Percentiles rank a stretch among this genome's conserved stretches.
These are phyloP conservation scores for Nasonovia ribisnigri DNA, from an alignment of 2,888 invertebrate genomes.

Conservation along the genomic window DNA sequence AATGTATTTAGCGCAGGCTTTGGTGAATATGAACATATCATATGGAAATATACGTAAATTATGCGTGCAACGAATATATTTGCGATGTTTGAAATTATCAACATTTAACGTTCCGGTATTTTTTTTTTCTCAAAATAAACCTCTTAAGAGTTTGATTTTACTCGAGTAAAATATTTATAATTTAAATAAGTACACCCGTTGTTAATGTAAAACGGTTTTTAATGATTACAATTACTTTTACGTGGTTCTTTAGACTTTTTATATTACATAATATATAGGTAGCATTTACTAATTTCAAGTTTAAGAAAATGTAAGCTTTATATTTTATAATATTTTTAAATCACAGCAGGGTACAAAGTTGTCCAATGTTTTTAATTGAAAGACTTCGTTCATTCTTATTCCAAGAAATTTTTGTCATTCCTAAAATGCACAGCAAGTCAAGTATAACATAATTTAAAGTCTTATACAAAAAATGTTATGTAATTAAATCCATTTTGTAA, in stretches of 20 bases:
- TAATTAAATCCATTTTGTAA: background rate
- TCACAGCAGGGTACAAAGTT: background rate
- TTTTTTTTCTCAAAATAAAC: background rate
- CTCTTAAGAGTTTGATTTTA: background rate
- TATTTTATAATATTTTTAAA: slow-evolving; percentile 8
- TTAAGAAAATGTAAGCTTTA: background rate
- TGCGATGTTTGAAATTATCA: background rate
- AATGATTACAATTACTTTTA: slow-evolving; percentile 17
- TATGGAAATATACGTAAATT: background rate
- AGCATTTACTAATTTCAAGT: background rate
- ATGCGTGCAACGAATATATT: background rate
- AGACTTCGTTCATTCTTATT: background rate
- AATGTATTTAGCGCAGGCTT: too few relatives aligned
- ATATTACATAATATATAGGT: background rate
- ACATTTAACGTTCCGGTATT: background rate
- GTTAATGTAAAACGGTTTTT: background rate
- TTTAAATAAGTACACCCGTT: background rate
- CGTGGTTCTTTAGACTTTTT: background rate
- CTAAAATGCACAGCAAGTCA: background rate
- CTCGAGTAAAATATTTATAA: background rate
- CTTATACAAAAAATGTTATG: background rate
- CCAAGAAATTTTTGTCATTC: background rate
- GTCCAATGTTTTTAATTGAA: background rate
- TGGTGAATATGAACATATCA: background rate
- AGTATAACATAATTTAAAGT: background rate